Conservation (phyloP, 2,113 vertebrate species). For the Lophotis ruficrista region DNA sequence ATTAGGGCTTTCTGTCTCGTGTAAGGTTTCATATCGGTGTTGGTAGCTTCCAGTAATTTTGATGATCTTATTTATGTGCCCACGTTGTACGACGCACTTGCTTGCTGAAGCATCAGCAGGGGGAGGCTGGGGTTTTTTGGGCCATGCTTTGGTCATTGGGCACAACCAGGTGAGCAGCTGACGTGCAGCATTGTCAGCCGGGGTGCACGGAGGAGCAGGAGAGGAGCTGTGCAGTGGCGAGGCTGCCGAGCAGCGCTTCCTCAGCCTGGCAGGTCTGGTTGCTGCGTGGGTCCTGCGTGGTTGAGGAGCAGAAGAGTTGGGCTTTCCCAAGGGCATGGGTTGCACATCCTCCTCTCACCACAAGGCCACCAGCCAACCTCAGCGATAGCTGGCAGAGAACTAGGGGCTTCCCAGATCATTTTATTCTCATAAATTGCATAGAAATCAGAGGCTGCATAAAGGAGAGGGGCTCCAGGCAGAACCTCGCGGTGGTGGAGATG, state of each 20-base stretch:
- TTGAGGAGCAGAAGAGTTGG: neutral
- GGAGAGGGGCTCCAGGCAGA: neutral
- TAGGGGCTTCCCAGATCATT: neutral
- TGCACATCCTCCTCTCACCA: neutral
- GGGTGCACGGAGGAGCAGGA: neutral
- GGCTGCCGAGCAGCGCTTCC: fast-evolving
- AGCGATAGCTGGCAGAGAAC: neutral
- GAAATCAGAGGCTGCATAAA: neutral
- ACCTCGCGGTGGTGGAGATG: fast-evolving
- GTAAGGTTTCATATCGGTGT: neutral
- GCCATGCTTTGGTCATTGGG: fast-evolving
- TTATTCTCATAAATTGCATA: neutral
- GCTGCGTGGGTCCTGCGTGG: neutral
- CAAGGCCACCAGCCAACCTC: neutral
- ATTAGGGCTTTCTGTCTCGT: constrained; percentile 18
- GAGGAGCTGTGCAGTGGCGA: fast-evolving
- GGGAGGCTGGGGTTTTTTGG: neutral
- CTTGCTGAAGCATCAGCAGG: neutral
- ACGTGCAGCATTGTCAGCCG: fast-evolving
- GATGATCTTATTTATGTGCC: neutral
- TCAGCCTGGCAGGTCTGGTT: neutral
- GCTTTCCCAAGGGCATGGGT: neutral
- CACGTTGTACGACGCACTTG: neutral
- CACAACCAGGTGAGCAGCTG: neutral
- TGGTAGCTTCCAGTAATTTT: neutral